Base-by-base conservation (phyloP, 2,888 invertebrate genomes). In the Trilocha varians region DNA sequence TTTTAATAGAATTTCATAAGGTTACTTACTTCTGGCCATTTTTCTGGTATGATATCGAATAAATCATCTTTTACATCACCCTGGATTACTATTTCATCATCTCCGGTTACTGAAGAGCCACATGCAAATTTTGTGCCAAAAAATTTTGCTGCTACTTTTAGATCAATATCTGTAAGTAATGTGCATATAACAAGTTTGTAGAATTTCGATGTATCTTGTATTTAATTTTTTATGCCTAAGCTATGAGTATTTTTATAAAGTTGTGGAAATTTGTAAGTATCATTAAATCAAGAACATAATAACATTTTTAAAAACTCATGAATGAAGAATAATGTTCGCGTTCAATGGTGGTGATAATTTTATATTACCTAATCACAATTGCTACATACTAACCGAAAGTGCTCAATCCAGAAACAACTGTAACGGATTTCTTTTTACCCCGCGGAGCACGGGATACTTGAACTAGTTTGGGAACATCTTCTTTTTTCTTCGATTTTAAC, bases 11-110 rank as follows among this genome's bases (percentile, higher is more conserved):
- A 15, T 18, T 9, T 9, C 32, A 32, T n/a, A 11, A 16, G 3
- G 4, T 13, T 15, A 13, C 32, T 46, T 67, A 94, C 95, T 88
- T 97, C 95, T 42, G 97, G 93, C 98, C 98, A 99, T 78, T 99
- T 99, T 63, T 98, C 98, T 41, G 98, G 97, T 67, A 99, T 95
- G 51, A 99, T 91, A 85, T 99, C 99, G 80, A 97, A 96, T 16
- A 99, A 86, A 60, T 99, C 99, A 87, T 99, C 98, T 79, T 99
- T 98, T 0, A 99, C 97, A 84, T 99, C 98, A 41, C 98, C 99
- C 79, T 99, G 99, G 68, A 99, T 98, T 36, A 99, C 99, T 68
- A 99, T 99, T 83, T 99, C 99, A 88, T 99, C 99, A 55, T 98
- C 97, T 5, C 97, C 98, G 18, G 98, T 98, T 1, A 99, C 98